These are phyloP conservation scores for Heliconius ethilla DNA, from an alignment of 2,888 invertebrate species.

Conservation along the genomic window DNA sequence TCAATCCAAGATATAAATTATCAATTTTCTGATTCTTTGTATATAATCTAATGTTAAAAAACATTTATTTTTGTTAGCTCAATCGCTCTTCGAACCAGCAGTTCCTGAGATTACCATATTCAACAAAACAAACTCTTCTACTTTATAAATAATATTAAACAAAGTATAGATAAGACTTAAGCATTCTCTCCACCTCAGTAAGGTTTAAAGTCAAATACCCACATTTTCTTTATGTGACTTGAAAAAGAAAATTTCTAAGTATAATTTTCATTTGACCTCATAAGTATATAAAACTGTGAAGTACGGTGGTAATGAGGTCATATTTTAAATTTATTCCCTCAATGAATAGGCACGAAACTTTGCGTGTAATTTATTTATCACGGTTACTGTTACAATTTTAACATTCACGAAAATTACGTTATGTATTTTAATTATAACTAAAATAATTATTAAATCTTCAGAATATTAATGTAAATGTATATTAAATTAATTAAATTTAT, in stretches of 20 bases:
- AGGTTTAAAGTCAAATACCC: too few species aligned
- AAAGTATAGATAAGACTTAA: too few species aligned
- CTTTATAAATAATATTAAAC: not conserved
- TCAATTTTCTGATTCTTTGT: too few species aligned
- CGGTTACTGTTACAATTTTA: not conserved
- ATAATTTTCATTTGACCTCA: not conserved
- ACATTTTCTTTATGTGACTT: not conserved
- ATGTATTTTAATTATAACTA: not conserved
- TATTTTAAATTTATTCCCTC: slow-evolving; percentile 33
- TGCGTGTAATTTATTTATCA: slow-evolving; percentile 31
- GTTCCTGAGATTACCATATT: too few species aligned
- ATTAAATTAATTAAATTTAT: not conserved
- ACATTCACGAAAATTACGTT: not conserved
- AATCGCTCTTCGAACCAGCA: too few species aligned
- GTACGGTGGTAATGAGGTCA: slow-evolving; percentile 6
- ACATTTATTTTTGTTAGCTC: too few species aligned
- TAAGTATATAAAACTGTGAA: slow-evolving; percentile 12
- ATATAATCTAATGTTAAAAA: too few species aligned
- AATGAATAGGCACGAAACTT: slow-evolving; percentile 29
- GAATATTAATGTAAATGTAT: not conserved
- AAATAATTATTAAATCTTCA: not conserved
- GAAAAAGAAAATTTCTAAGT: not conserved
- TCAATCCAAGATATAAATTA: too few species aligned
- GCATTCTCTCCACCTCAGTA: too few species aligned
- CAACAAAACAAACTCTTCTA: too few species aligned